Evolutionary conservation across 2,888 invertebrate genomes (phyloP).

Genomic region (Pinctada fucata): DNA sequence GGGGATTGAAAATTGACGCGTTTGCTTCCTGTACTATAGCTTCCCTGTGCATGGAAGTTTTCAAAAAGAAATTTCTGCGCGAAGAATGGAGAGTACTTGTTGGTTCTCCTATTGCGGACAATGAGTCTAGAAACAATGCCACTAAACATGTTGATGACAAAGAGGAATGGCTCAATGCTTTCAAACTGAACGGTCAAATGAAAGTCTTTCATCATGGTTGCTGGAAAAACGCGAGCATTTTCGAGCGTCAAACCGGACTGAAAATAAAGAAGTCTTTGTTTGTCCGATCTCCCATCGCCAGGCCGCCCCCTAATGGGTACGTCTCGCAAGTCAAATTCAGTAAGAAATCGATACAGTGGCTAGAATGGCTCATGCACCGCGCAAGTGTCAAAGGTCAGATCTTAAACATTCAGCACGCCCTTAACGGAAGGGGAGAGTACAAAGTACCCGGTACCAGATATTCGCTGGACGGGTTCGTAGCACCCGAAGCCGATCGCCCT

Average conservation of each 20-base stretch:
- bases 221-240: background rate
- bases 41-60: too few relatives aligned
- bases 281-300: constrained; percentile 7
- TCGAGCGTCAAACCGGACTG: background rate
- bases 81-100: too few relatives aligned
- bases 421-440: background rate
- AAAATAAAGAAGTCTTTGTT: background rate
- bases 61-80: too few relatives aligned
- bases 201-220: background rate
- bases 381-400: too few relatives aligned
- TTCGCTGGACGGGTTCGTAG: too few relatives aligned
- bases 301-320: constrained; percentile 9
- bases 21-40: constrained; percentile 27
- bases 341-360: too few relatives aligned
- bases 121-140: background rate
- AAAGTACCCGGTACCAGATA: too few relatives aligned
- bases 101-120: too few relatives aligned
- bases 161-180: background rate
- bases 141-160: background rate
- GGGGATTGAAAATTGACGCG: constrained; percentile 33
- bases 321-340: background rate
- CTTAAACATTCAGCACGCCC: constrained; percentile 5
- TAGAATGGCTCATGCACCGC: too few relatives aligned
- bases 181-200: constrained; percentile 18
- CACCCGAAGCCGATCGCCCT: too few relatives aligned